Percentiles rank a stretch among this genome's conserved stretches.
phyloP scores from a whole-genome alignment of 2,113 vertebrate species.

The Erythrocercus mccallii region DNA sequence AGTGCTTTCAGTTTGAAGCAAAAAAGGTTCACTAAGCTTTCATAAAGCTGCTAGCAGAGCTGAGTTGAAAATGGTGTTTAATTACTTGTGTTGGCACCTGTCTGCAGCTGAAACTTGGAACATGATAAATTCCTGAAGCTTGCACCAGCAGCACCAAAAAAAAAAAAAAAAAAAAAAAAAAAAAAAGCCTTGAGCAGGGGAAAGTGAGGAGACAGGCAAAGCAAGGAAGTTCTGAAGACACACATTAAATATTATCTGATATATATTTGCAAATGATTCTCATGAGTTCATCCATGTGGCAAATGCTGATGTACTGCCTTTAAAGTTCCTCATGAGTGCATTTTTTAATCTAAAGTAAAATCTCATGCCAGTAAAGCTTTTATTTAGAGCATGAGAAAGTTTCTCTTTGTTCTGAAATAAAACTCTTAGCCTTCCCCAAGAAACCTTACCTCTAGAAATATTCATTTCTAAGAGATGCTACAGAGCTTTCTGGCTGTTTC shows the following conservation, averaged over 20 bases:
- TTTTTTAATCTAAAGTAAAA: conserved; percentile 28
- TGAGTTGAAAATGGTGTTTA: background rate
- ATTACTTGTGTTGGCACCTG: background rate
- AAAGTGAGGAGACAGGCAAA: background rate
- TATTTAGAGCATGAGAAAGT: background rate
- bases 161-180: background rate
- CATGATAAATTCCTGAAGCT: background rate
- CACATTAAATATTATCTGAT: conserved; percentile 5
- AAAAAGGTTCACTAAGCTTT: background rate
- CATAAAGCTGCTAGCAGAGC: background rate
- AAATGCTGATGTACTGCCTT: conserved; percentile 24
- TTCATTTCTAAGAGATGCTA: background rate
- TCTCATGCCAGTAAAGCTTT: background rate
- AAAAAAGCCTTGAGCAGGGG: background rate
- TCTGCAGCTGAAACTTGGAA: background rate
- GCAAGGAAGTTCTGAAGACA: background rate
- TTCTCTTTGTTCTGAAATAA: conserved; percentile 7
- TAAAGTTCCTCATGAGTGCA: conserved; percentile 1
- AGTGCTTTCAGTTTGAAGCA: background rate
- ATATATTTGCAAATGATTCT: conserved; percentile 19
- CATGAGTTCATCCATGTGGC: background rate
- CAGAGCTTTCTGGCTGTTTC: background rate
- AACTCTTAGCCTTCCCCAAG: background rate
- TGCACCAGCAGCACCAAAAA: background rate
- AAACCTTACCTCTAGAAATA: background rate